phyloP scores from a whole-genome alignment of 2,888 invertebrate species.

The Plebejus melissa region DNA sequence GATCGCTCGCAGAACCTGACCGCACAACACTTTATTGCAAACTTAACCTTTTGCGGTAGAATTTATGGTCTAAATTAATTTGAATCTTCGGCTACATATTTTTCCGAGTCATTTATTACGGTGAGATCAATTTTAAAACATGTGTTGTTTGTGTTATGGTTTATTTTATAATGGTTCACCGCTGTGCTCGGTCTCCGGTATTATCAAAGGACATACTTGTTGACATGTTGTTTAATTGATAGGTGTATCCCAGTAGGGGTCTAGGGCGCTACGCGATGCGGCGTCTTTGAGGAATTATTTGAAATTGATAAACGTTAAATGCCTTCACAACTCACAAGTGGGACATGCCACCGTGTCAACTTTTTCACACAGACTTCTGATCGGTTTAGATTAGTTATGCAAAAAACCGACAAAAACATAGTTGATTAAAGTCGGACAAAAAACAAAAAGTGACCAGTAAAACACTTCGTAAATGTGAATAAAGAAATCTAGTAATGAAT shows the following conservation, averaged over 20 bases:
- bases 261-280: conserved; percentile 65
- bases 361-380: conserved; percentile 43
- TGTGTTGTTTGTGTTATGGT: conserved; percentile 62
- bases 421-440: conserved; percentile 11
- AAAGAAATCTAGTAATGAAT: neutral
- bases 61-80: conserved; percentile 27
- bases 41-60: conserved; percentile 4
- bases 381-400: conserved; percentile 19
- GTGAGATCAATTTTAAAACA: conserved; percentile 51
- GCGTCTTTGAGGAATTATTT: conserved; percentile 73
- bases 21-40: conserved; percentile 40
- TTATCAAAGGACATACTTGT: conserved; percentile 76
- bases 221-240: conserved; percentile 80
- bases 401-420: conserved; percentile 16
- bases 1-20: conserved; percentile 65
- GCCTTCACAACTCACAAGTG: conserved; percentile 67
- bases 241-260: conserved; percentile 74
- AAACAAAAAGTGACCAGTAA: neutral
- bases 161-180: conserved; percentile 51
- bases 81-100: neutral
- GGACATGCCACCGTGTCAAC: conserved; percentile 73
- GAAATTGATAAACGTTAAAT: conserved; percentile 76
- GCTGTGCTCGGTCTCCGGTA: conserved; percentile 52
- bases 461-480: neutral
- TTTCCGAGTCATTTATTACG: conserved; percentile 42